Conservation (phyloP, 2,113 vertebrate genomes). For the Chauna torquata region DNA sequence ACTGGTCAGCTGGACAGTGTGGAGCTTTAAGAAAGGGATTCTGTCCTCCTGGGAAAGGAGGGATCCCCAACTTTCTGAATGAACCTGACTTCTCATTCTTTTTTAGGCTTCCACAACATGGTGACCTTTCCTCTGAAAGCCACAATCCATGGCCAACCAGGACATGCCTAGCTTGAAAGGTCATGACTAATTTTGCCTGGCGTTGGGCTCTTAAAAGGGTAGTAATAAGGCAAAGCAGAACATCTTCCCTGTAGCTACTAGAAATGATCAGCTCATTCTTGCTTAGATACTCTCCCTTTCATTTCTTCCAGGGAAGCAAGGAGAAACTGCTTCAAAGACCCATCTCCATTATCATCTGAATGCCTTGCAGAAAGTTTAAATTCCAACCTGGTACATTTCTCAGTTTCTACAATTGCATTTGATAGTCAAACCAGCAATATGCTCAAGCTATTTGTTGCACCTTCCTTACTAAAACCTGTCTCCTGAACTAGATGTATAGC, state of each 20-base stretch:
- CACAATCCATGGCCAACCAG: slow-evolving; percentile 55
- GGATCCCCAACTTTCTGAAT: slow-evolving; percentile 28
- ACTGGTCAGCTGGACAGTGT: background rate
- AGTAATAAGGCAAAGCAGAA: slow-evolving; percentile 26
- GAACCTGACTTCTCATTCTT: slow-evolving; percentile 59
- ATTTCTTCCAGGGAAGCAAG: slow-evolving; percentile 84
- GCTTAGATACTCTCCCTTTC: slow-evolving; percentile 80
- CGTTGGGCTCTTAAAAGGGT: slow-evolving; percentile 47
- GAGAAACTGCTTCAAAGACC: slow-evolving; percentile 81
- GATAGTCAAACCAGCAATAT: slow-evolving; percentile 51
- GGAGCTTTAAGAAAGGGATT: background rate
- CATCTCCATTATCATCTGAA: slow-evolving; percentile 81
- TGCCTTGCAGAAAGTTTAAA: slow-evolving; percentile 83
- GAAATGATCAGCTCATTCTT: slow-evolving; percentile 64
- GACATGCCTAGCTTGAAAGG: slow-evolving; percentile 61
- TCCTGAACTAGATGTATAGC: background rate
- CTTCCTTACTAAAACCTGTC: background rate
- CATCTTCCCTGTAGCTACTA: slow-evolving; percentile 39
- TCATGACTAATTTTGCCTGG: slow-evolving; percentile 63
- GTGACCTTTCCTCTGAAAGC: slow-evolving; percentile 67
- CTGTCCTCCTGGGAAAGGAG: slow-evolving; percentile 25
- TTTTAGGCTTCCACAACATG: slow-evolving; percentile 63
- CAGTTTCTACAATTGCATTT: slow-evolving; percentile 72
- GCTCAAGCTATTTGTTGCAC: background rate
- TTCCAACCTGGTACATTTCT: slow-evolving; percentile 80